Evolutionary conservation across 2,113 vertebrate species (phyloP).

Genomic region (Sterrhoptilus dennistouni): DNA sequence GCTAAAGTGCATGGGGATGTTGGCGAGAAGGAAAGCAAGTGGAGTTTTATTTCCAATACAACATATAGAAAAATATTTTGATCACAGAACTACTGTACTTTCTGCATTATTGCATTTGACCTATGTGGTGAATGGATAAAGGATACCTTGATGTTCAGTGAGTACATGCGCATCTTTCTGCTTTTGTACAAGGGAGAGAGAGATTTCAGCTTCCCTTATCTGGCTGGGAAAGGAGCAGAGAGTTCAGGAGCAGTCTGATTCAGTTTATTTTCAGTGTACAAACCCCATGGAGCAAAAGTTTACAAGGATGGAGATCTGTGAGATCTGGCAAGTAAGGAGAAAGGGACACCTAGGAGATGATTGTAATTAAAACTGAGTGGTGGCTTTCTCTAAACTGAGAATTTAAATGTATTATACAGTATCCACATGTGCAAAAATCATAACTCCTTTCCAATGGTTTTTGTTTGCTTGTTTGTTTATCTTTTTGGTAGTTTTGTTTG

Average conservation of each 20-base stretch:
- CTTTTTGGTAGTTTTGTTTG: neutral
- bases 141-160: neutral
- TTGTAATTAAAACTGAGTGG: neutral
- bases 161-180: fast-evolving
- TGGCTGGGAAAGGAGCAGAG: neutral
- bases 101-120: neutral
- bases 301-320: neutral
- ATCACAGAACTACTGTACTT: neutral
- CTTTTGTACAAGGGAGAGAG: neutral
- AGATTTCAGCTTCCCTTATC: neutral
- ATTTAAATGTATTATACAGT: neutral
- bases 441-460: neutral
- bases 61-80: neutral
- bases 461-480: neutral
- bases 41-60: neutral
- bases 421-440: neutral
- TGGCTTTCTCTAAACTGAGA: neutral
- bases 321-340: neutral
- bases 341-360: neutral
- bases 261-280: neutral
- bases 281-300: neutral
- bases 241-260: fast-evolving
- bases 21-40: neutral
- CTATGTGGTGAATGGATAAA: neutral
- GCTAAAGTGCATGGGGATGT: neutral